A percentile compares a stretch with the other conserved stretches of the same genome.
Evolutionary conservation across 2,888 invertebrate species (phyloP).

Genomic region (Synergus umbraculus): DNA sequence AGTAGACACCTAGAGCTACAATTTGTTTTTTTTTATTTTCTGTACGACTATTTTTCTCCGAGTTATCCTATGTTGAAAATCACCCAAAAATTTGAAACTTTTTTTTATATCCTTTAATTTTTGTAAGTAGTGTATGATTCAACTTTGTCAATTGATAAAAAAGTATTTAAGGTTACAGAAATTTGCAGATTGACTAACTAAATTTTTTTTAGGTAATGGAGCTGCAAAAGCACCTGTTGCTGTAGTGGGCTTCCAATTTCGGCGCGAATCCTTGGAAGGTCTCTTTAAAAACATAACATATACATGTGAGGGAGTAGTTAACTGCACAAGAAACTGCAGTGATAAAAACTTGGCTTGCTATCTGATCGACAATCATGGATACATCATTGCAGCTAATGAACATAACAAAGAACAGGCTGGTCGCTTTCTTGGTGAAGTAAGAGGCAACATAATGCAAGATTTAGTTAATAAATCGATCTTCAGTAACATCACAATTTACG

Average conservation of each 20-base stretch:
- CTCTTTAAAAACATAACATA: slow-evolving; percentile 90
- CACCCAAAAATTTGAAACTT: too few species aligned
- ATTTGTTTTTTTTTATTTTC: too few species aligned
- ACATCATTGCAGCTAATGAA: slow-evolving; percentile 88
- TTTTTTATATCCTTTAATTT: too few species aligned
- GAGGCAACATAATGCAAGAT: slow-evolving; percentile 87
- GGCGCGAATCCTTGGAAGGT: slow-evolving; percentile 86
- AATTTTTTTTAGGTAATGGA: slow-evolving; percentile 62
- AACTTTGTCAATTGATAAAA: too few species aligned
- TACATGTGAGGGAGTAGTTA: slow-evolving; percentile 72
- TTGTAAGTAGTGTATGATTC: too few species aligned
- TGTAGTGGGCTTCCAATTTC: slow-evolving; percentile 87
- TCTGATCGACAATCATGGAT: slow-evolving; percentile 93
- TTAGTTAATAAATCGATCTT: slow-evolving; percentile 87
- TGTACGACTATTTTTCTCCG: too few species aligned
- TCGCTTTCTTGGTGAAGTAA: slow-evolving; percentile 91
- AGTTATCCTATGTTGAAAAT: too few species aligned
- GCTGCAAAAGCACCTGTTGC: slow-evolving; percentile 78
- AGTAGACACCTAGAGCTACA: too few species aligned
- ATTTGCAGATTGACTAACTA: not conserved
- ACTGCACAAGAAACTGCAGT: slow-evolving; percentile 79
- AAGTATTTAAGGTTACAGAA: too few species aligned
- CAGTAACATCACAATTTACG: slow-evolving; percentile 86
- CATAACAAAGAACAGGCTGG: slow-evolving; percentile 85
- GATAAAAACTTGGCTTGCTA: slow-evolving; percentile 86